phyloP scores from a whole-genome alignment of 2,113 vertebrate species.

The Grammomys dolichurus region DNA sequence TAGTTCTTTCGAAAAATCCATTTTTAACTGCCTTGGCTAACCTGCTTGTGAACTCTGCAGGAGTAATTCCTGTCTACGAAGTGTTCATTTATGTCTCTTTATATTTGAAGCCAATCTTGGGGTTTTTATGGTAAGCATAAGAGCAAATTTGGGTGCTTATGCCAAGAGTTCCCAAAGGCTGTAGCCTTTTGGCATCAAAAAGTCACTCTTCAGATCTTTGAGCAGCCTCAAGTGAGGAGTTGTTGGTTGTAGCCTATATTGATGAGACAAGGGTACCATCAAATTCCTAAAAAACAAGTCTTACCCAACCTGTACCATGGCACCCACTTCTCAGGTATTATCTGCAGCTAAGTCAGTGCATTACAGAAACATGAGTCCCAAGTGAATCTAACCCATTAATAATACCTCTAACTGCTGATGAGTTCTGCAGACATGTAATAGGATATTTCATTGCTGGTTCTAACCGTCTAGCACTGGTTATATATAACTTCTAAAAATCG shows the following conservation, averaged over 20 bases:
- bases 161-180: not conserved
- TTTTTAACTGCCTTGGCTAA: slow-evolving; percentile 20
- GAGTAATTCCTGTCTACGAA: not conserved
- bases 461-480: not conserved
- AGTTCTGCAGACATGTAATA: too few species aligned
- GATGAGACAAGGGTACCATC: not conserved
- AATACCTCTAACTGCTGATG: too few species aligned
- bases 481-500: not conserved
- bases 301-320: too few species aligned
- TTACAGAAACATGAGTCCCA: too few species aligned
- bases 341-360: not conserved
- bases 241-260: not conserved
- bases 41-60: not conserved
- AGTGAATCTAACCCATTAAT: too few species aligned
- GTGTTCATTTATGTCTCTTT: not conserved
- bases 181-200: not conserved
- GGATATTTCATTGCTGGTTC: too few species aligned
- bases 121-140: not conserved
- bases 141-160: not conserved
- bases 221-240: not conserved
- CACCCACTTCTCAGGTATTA: not conserved
- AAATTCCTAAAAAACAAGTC: not conserved
- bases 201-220: not conserved
- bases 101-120: not conserved
- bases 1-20: slow-evolving; percentile 32